phyloP scores from a whole-genome alignment of 2,797 vertebrate species.

The Anguilla megastoma region DNA sequence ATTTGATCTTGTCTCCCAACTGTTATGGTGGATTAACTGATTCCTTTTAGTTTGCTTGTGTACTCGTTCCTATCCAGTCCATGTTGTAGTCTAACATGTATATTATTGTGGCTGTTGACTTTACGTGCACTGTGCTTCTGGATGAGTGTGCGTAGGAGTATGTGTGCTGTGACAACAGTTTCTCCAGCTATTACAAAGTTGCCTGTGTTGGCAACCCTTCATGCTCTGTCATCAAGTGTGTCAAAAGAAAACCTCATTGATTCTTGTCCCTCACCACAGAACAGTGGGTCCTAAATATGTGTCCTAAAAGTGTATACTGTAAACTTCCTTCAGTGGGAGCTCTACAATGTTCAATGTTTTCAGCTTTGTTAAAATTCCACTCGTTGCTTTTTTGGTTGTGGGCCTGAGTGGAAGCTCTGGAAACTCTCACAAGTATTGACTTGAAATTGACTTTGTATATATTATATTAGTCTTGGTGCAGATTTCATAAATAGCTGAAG shows the following conservation, averaged over 20 bases:
- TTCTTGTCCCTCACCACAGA: constrained; percentile 4
- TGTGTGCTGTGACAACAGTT: not conserved
- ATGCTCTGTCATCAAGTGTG: not conserved
- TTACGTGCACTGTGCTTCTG: not conserved
- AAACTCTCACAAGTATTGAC: not conserved
- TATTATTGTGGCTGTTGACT: not conserved
- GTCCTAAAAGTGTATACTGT: not conserved
- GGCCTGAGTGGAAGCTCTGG: not conserved
- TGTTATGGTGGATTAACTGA: not conserved
- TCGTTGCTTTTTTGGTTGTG: not conserved
- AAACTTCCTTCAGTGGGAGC: not conserved
- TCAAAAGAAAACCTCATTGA: not conserved
- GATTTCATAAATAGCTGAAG: not conserved
- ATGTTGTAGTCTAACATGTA: not conserved
- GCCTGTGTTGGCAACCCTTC: constrained; percentile 11
- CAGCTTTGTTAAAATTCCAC: not conserved
- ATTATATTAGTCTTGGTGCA: not conserved
- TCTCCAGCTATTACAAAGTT: not conserved
- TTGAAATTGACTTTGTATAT: not conserved
- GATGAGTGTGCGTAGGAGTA: not conserved
- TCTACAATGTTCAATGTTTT: not conserved
- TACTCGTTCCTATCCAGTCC: not conserved
- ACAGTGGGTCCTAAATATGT: not conserved
- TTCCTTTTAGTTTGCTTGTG: not conserved
- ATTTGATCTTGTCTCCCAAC: not conserved